Base-by-base conservation (phyloP, 2,888 invertebrate species). In the Drosophila pseudotalamancana region DNA sequence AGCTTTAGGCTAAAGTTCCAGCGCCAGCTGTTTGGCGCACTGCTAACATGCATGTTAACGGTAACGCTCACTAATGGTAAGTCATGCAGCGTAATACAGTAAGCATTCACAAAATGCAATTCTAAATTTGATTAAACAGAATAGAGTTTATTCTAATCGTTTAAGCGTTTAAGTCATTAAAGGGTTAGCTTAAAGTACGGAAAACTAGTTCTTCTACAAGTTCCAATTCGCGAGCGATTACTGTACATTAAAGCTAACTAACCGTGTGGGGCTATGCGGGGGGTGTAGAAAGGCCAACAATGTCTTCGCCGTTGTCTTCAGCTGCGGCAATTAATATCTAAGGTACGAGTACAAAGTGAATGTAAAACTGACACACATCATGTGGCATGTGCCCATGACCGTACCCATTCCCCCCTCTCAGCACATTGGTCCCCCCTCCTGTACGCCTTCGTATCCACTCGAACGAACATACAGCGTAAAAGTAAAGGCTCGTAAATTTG, bases 291-390 rank as follows among this genome's bases (percentile, higher is more conserved):
- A 74, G 74, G 63, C 75, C 69, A 69, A 34, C 48, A 50, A 14
- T 18, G 12, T 34, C 29, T 51, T 23, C n/a, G n/a, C 14, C 39
- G 19, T 49, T 49, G 55, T 62, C 72, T 63, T 50, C 66, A 25
- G 21, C 54, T 8, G 53, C 64, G 64, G 74, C 82, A 84, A 81
- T 81, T 81, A 87, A 84, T 81, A 80, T 83, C 87, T 84, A 81
- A 81, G 81, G 87, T 80, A 83, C 74, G 55, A 49, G 77, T 72
- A 75, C 71, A 82, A 82, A 82, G 81, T 82, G 81, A 82, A 82
- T 87, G 81, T 77, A 81, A 84, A 75, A 35, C 81, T 87, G 87
- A 82, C 81, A 87, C 78, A 84, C 87, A 84, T 80, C 82, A 63
- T 61, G 45, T 61, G 61, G 72, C 77, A 62, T 72, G 62, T 67